Conservation (phyloP, 1,140 invertebrate genomes). For the Aleiodes sp. region DNA sequence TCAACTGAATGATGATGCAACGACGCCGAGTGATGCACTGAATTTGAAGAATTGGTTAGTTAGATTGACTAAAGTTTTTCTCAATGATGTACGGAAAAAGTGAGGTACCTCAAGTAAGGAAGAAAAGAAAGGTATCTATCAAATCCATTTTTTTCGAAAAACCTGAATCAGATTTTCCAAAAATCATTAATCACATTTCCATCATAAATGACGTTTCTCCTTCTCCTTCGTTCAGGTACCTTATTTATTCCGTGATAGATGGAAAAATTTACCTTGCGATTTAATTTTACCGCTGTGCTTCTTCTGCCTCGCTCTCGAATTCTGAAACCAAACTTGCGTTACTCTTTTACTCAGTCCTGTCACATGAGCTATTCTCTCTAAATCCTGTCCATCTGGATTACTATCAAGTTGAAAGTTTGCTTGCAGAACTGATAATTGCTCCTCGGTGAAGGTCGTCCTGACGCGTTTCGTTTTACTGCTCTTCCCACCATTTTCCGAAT, state of each 20-base stretch:
- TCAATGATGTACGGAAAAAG: no score
- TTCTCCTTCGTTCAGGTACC: no score
- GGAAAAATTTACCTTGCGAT: conserved; percentile 90
- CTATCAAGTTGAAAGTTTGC: conserved; percentile 98
- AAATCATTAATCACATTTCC: no score
- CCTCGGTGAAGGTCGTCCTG: conserved; percentile 96
- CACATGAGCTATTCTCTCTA: conserved; percentile 96
- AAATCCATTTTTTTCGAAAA: no score
- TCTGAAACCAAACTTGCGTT: conserved; percentile 99
- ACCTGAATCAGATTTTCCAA: no score
- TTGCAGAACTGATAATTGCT: conserved; percentile 95
- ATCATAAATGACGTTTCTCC: no score
- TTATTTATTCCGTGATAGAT: no score
- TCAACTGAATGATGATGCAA: conserved; percentile 53
- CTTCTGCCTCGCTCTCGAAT: conserved; percentile 98
- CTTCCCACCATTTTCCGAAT: conserved; percentile 86
- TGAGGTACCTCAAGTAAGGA: no score
- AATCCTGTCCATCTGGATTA: conserved; percentile 97
- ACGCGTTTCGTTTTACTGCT: conserved; percentile 93
- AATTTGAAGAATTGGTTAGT: conserved; percentile 52
- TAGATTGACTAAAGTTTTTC: conserved; percentile 95
- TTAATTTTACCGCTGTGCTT: conserved; percentile 87
- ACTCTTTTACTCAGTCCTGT: conserved; percentile 97
- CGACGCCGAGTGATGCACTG: conserved; percentile 55
- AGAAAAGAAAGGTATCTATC: no score